A percentile compares a stretch with the other conserved stretches of the same genome.
Conservation (phyloP, 2,113 vertebrate species). For the Gila orcuttii region DNA sequence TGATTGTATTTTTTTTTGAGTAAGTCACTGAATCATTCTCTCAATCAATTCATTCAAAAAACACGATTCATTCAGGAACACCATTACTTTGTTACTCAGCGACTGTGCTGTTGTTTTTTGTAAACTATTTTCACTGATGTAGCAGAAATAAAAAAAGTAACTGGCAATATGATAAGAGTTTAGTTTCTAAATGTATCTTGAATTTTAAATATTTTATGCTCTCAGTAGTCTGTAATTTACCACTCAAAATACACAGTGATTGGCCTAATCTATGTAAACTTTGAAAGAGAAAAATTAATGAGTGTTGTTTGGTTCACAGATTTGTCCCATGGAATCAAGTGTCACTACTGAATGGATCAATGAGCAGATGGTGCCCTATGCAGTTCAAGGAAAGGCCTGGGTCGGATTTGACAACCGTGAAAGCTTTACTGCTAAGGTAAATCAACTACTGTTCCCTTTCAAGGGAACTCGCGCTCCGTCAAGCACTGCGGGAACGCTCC, state of each 20-base stretch:
- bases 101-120: not conserved
- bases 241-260: not conserved
- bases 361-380: constrained; percentile 81
- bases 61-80: not conserved
- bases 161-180: not conserved
- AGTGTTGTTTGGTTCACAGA: constrained; percentile 58
- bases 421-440: constrained; percentile 80
- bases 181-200: too few species aligned
- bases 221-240: not conserved
- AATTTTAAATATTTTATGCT: not conserved
- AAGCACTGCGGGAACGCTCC: too few species aligned
- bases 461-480: too few species aligned
- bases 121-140: not conserved
- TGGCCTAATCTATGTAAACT: not conserved
- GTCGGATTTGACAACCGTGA: constrained; percentile 80
- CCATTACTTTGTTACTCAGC: not conserved
- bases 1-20: not conserved
- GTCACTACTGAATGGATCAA: constrained; percentile 66
- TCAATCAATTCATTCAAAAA: not conserved
- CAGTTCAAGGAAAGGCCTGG: constrained; percentile 78
- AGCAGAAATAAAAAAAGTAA: not conserved
- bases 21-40: not conserved
- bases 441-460: not conserved
- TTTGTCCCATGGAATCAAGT: constrained; percentile 70
- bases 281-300: not conserved